Evolutionary conservation across 2,888 invertebrate genomes (phyloP).

Genomic region (Dorcus parallelipipedus): DNA sequence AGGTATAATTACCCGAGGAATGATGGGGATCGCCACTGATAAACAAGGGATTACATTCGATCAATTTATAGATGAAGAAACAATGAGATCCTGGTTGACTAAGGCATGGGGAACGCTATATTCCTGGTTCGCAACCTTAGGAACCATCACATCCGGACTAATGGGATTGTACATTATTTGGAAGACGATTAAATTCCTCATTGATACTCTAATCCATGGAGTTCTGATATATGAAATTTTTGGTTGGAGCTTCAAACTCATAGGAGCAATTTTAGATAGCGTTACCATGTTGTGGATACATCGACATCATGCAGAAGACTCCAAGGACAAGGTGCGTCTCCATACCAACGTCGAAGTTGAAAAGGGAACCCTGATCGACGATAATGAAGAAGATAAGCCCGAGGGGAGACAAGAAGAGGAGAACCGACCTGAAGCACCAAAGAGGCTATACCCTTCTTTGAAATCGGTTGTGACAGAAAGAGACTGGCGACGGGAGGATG

Average conservation of each 20-base stretch:
- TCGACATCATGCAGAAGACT: neutral
- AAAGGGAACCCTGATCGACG: too few species aligned
- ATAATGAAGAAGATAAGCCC: too few species aligned
- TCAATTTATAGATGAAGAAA: neutral
- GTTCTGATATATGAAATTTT: conserved; percentile 2
- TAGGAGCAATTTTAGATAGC: conserved; percentile 5
- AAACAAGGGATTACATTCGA: neutral
- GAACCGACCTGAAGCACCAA: too few species aligned
- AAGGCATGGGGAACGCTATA: neutral
- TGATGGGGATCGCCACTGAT: conserved; percentile 1
- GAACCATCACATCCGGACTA: neutral
- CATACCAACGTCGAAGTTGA: too few species aligned
- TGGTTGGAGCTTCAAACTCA: conserved; percentile 1
- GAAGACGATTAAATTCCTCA: neutral
- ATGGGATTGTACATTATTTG: neutral
- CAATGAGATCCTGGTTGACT: neutral
- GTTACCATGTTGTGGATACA: conserved; percentile 3
- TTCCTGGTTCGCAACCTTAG: neutral
- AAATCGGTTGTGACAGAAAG: too few species aligned
- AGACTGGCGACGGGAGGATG: too few species aligned
- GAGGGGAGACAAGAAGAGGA: too few species aligned
- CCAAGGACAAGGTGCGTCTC: too few species aligned
- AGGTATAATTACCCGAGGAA: neutral
- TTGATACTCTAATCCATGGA: conserved; percentile 6
- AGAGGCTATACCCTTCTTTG: too few species aligned